These are phyloP conservation scores for cattle (Bos taurus) DNA, from an alignment of 2,113 vertebrate genomes.

Conservation along the genomic window ARS-UCD2.0 NC_037357.1:105834501-105835000, in stretches of 20 bases:
- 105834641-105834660: not conserved
- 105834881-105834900: not conserved
- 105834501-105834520: not conserved
- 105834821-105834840: not conserved
- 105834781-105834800: not conserved
- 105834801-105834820: not conserved
- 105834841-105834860: conserved; percentile 8
- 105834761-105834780: not conserved
- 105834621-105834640: not conserved
- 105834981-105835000: not conserved
- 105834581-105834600: not conserved
- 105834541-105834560: not conserved
- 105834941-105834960: not conserved
- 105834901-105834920: not conserved
- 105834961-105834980: not conserved
- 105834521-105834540: not conserved
- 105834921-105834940: not conserved
- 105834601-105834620: not conserved
- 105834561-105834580: not conserved
- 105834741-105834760: conserved; percentile 2
- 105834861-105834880: not conserved
- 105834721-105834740: not conserved
- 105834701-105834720: not conserved
- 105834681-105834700: not conserved
- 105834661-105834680: not conserved